Evolutionary conservation across 2,888 invertebrate genomes (phyloP).

Genomic region (Hyppa rectilinea): DNA sequence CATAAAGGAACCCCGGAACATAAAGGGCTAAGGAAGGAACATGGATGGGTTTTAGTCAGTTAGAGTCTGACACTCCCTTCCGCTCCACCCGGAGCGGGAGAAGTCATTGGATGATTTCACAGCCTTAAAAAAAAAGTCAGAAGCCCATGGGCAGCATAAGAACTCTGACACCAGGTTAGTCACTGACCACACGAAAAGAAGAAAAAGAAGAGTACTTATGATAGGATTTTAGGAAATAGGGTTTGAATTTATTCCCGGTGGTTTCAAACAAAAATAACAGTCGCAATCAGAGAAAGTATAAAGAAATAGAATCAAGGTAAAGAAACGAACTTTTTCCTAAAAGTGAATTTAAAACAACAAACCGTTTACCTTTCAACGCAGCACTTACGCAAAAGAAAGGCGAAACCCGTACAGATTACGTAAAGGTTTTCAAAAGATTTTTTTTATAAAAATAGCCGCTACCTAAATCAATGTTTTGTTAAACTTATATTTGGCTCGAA

Average conservation of each 20-base stretch:
- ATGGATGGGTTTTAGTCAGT: too few species aligned
- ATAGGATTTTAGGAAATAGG: not conserved
- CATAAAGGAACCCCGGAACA: too few species aligned
- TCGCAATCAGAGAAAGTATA: not conserved
- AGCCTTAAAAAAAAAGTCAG: too few species aligned
- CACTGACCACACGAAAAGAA: too few species aligned
- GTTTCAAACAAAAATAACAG: not conserved
- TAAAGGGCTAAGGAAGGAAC: too few species aligned
- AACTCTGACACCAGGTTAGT: too few species aligned
- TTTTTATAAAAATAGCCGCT: conserved; percentile 23
- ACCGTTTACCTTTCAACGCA: conserved; percentile 36
- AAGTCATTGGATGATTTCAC: too few species aligned
- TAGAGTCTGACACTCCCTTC: too few species aligned
- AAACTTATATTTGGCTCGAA: conserved; percentile 32
- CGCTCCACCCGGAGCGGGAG: too few species aligned
- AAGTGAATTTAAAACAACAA: conserved; percentile 24
- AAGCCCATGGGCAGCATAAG: too few species aligned
- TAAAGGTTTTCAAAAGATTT: conserved; percentile 22
- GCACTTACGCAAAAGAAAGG: conserved; percentile 34
- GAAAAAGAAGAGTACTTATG: too few species aligned
- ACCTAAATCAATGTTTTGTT: conserved; percentile 43
- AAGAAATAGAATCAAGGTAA: not conserved
- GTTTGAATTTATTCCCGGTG: not conserved
- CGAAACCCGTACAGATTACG: conserved; percentile 22
- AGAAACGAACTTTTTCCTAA: conserved; percentile 4